Base-by-base conservation (phyloP, 2,113 vertebrate species). In the Brevimyrus niger region DNA sequence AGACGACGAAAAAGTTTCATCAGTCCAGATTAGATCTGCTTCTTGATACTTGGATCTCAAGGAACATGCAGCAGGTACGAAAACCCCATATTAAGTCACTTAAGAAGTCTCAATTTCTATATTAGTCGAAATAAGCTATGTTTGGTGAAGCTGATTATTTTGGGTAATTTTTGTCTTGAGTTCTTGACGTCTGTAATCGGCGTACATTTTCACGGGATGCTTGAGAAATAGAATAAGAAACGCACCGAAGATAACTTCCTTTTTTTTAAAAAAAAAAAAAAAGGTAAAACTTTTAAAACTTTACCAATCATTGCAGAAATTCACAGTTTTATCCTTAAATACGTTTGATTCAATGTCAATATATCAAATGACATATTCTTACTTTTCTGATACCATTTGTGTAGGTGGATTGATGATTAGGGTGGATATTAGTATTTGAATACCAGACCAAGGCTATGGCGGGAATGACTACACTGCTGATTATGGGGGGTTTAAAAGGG, bases 41-140 rank as follows among this genome's bases (percentile, higher is more conserved):
- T 93, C 94, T 98, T 90, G 97, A 98, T 89, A 98, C 97, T 9
- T 99, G 98, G 98, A 96, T 98, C 93, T 97, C 97, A 91, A 96
- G 97, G 88, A 95, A 96, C 93, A 93, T 93, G 92, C 96, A 95
- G 89, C 96, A 97, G 96, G 98, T 99, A 93, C 96, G 44, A 47
- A 42, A 21, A 84, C 17, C 17, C n/a, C 19, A n/a, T 84, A 27
- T 82, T 51, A 8, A 31, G n/a, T 76, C 69, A 76, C 69, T 38
- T 38, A 38, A 35, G 3, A 80, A 11, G 27, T 80, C 42, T 35
- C 13, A 10, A 19, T 80, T 38, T 3, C 13, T 13, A 73, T 35
- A 73, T 27, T 35, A 35, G 9, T 73, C 35, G 35, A 73, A 42
- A 42, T 80, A 42, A 38, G 31, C 4, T 13, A 27, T 10, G 23